Percentiles rank a stretch among this genome's conserved stretches.
These are phyloP conservation scores for Brachyopa scutellaris DNA, from an alignment of 2,888 invertebrate genomes.

Conservation along the genomic window DNA sequence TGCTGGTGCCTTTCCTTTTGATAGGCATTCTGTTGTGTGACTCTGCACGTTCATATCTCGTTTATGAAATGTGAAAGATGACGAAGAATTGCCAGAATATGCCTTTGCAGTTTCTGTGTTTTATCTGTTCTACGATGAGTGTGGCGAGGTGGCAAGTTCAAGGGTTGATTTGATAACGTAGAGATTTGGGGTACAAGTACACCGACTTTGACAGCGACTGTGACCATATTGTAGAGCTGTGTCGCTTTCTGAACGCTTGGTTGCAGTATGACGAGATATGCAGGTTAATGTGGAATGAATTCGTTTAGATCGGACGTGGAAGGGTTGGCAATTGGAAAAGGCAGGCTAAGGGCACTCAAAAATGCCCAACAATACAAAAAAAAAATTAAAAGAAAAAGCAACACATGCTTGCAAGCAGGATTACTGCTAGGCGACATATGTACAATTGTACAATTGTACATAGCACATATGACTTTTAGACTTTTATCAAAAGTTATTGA, in stretches of 20 bases:
- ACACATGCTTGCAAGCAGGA: too few relatives aligned
- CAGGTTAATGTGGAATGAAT: too few relatives aligned
- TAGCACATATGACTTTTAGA: too few relatives aligned
- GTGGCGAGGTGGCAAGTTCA: not conserved
- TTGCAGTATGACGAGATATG: conserved; percentile 29
- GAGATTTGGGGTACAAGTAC: not conserved
- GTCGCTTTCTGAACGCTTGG: conserved; percentile 41
- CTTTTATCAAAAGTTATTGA: too few relatives aligned
- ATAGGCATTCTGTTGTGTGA: not conserved
- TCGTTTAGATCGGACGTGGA: too few relatives aligned
- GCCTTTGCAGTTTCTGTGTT: not conserved
- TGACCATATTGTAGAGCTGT: conserved; percentile 16
- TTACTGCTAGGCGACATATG: too few relatives aligned
- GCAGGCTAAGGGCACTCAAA: too few relatives aligned
- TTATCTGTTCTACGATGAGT: not conserved
- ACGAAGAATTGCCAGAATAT: not conserved
- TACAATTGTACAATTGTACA: too few relatives aligned
- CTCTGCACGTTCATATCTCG: not conserved
- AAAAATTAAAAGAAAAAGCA: too few relatives aligned
- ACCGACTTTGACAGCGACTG: too few relatives aligned
- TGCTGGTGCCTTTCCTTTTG: not conserved
- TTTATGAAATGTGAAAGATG: not conserved
- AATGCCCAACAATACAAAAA: too few relatives aligned
- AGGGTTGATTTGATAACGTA: not conserved
- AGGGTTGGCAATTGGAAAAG: not conserved